Evolutionary conservation across 2,888 invertebrate species (phyloP).

Genomic region (Oxystoma pomonae): DNA sequence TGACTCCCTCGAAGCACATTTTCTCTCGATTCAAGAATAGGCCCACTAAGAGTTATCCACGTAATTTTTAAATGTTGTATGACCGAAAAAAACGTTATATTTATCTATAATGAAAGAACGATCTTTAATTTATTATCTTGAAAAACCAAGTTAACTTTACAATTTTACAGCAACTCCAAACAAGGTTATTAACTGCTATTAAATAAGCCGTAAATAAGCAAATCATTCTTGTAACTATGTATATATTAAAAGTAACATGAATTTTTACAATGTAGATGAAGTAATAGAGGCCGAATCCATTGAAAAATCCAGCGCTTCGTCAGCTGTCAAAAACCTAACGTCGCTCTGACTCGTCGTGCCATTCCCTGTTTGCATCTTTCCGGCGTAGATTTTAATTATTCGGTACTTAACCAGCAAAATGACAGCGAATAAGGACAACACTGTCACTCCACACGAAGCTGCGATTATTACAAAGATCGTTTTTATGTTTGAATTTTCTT

Average conservation of each 20-base stretch:
- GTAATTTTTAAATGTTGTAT: too few species aligned
- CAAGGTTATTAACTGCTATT: too few species aligned
- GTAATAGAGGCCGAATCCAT: slow-evolving; percentile 36
- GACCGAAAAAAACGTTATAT: too few species aligned
- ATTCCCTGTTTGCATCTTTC: slow-evolving; percentile 24
- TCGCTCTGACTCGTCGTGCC: slow-evolving; percentile 49
- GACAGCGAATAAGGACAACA: slow-evolving; percentile 1
- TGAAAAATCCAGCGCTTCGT: slow-evolving; percentile 54
- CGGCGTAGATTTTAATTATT: slow-evolving; percentile 13
- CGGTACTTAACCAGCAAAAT: slow-evolving; percentile 11
- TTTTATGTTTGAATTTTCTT: slow-evolving; percentile 7
- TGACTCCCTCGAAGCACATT: too few species aligned
- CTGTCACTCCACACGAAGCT: slow-evolving; percentile 7
- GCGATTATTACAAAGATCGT: slow-evolving; percentile 11
- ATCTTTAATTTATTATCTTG: too few species aligned
- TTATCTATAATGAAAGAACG: too few species aligned
- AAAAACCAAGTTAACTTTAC: too few species aligned
- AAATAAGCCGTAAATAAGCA: too few species aligned
- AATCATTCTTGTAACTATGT: too few species aligned
- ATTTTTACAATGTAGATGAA: slow-evolving; percentile 15
- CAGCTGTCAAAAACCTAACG: slow-evolving; percentile 54
- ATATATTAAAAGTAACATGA: not conserved
- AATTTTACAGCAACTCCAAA: too few species aligned
- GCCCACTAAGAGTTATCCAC: too few species aligned
- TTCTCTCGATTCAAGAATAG: too few species aligned